These are phyloP conservation scores for Tinea trinotella DNA, from an alignment of 2,888 invertebrate genomes.

Conservation along the genomic window DNA sequence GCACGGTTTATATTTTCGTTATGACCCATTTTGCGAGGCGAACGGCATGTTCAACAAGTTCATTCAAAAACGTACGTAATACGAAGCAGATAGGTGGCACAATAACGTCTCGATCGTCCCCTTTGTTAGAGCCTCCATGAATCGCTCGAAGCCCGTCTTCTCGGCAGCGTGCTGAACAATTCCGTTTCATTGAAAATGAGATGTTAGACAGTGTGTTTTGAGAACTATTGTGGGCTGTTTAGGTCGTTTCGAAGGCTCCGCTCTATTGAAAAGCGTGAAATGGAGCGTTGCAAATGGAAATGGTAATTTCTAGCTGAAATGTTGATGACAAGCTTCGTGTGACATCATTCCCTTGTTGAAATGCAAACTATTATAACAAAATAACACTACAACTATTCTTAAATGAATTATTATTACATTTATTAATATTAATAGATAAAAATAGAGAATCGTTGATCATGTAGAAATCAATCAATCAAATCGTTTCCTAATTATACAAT, in stretches of 20 bases:
- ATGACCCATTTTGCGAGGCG: slow-evolving; percentile 1
- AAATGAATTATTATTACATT: too few relatives aligned
- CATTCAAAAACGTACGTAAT: slow-evolving; percentile 13
- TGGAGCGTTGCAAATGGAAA: slow-evolving; percentile 16
- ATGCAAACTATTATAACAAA: too few relatives aligned
- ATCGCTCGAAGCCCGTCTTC: slow-evolving; percentile 6
- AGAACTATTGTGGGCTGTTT: slow-evolving; percentile 15
- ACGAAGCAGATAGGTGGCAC: slow-evolving; percentile 16
- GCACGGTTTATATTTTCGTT: background rate
- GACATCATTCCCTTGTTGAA: background rate
- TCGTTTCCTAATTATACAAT: too few relatives aligned
- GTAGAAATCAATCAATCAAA: too few relatives aligned
- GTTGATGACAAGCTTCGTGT: slow-evolving; percentile 7
- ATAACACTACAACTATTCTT: too few relatives aligned
- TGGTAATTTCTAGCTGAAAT: slow-evolving; percentile 16
- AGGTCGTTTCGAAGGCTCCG: slow-evolving; percentile 15
- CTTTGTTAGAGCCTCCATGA: slow-evolving; percentile 11
- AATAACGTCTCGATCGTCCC: slow-evolving; percentile 15
- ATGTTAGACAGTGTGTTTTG: slow-evolving; percentile 20
- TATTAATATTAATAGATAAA: too few relatives aligned
- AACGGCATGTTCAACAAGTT: slow-evolving; percentile 8
- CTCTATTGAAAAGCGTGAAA: slow-evolving; percentile 15
- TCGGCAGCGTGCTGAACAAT: slow-evolving; percentile 11
- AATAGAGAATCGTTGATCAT: too few relatives aligned
- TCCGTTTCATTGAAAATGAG: slow-evolving; percentile 16